Conservation (phyloP, 2,797 vertebrate genomes). For the Todus mexicanus region DNA sequence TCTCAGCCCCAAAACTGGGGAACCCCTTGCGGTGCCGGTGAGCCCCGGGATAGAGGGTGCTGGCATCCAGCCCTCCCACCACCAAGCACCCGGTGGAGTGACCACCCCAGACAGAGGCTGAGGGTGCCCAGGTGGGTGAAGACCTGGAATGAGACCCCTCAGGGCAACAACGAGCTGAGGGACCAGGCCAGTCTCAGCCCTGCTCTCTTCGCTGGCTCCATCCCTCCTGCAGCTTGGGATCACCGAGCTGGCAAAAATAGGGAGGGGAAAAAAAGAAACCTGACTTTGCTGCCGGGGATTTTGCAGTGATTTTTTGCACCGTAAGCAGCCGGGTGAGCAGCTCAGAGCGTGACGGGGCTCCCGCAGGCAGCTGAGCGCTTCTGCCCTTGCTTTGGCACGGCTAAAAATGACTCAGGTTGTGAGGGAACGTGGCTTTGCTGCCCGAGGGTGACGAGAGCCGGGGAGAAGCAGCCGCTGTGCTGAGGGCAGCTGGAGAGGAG, state of each 20-base stretch:
- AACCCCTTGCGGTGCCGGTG: no score
- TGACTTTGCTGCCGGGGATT: neutral
- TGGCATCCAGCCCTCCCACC: neutral
- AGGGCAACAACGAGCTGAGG: rapidly evolving
- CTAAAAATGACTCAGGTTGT: neutral
- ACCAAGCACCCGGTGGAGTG: neutral
- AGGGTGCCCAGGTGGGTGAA: rapidly evolving
- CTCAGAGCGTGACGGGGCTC: neutral
- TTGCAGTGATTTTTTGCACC: neutral
- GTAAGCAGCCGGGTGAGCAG: neutral
- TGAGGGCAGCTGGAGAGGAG: neutral
- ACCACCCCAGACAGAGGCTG: no score
- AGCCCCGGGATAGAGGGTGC: no score
- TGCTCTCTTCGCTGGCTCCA: neutral
- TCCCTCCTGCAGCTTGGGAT: neutral
- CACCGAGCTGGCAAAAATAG: neutral
- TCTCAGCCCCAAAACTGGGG: no score
- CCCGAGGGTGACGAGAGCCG: neutral
- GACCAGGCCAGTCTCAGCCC: no score
- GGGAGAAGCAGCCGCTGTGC: neutral
- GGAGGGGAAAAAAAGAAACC: neutral
- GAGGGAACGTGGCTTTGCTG: neutral
- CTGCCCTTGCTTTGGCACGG: neutral
- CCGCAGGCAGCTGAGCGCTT: no score
- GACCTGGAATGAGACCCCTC: neutral